phyloP scores from a whole-genome alignment of 2,797 vertebrate genomes.

The Masticophis lateralis region DNA sequence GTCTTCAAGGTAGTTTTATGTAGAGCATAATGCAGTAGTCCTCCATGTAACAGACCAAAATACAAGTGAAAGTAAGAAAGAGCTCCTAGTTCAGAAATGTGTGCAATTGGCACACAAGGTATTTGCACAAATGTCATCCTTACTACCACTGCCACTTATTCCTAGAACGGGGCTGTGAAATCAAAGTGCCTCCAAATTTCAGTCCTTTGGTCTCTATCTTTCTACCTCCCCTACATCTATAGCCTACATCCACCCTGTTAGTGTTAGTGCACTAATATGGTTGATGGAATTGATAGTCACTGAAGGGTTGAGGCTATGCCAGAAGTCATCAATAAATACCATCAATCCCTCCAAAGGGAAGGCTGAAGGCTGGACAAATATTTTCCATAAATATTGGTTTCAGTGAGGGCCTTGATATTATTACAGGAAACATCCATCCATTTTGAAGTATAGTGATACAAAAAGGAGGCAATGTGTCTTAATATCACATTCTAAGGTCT shows the following conservation, averaged over 20 bases:
- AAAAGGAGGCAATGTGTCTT: not conserved
- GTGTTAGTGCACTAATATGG: not conserved
- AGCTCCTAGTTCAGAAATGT: not conserved
- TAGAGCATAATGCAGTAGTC: not conserved
- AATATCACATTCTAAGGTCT: not conserved
- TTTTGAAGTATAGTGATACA: not conserved
- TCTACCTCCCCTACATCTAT: not conserved
- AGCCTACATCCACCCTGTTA: not conserved
- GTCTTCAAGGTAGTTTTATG: not conserved
- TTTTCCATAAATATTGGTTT: not conserved
- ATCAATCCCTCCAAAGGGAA: not conserved
- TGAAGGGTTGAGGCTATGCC: not conserved
- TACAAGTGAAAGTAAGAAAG: not conserved
- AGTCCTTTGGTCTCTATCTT: not conserved
- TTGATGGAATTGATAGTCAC: not conserved
- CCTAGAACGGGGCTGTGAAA: not conserved
- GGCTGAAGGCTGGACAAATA: not conserved
- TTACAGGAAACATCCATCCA: not conserved
- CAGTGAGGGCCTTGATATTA: not conserved
- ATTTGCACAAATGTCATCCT: not conserved
- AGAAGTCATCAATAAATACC: not conserved
- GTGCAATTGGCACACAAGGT: not conserved
- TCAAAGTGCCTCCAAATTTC: not conserved
- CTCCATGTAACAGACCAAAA: not conserved
- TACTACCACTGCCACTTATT: not conserved